Percentiles rank a stretch among this genome's conserved stretches.
These are phyloP conservation scores for Aselliscus stoliczkanus DNA, from an alignment of 2,797 vertebrate species.

Conservation along the genomic window DNA sequence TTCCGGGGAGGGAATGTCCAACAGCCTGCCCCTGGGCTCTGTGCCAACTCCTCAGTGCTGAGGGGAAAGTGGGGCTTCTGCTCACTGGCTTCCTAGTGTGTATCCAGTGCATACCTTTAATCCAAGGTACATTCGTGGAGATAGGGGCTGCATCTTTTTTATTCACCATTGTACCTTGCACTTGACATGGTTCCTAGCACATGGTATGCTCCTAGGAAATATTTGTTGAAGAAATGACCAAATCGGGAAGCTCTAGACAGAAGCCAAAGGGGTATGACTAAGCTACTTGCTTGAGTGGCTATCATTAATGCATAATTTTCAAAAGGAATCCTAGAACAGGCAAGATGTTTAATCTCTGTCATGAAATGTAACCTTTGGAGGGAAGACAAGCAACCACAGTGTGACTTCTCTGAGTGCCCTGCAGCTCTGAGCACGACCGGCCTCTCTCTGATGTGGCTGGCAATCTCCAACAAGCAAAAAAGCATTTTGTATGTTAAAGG, in stretches of 20 bases:
- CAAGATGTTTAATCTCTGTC: conserved; percentile 58
- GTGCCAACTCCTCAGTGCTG: background rate
- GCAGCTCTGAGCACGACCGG: accelerated
- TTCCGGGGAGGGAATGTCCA: background rate
- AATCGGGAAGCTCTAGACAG: background rate
- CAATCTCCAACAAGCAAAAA: conserved; percentile 4
- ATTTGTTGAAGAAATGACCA: background rate
- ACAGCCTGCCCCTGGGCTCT: background rate
- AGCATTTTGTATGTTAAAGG: conserved; percentile 45
- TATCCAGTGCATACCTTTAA: background rate
- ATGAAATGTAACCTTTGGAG: conserved; percentile 59
- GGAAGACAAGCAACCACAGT: conserved; percentile 42
- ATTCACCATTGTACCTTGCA: background rate
- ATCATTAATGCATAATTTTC: conserved; percentile 45
- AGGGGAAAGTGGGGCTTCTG: background rate
- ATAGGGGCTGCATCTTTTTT: background rate
- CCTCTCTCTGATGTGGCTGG: background rate
- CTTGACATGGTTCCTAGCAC: background rate
- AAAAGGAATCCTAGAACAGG: conserved; percentile 44
- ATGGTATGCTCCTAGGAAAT: background rate
- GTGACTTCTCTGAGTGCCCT: background rate
- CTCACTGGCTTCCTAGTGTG: background rate
- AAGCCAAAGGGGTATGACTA: conserved; percentile 8
- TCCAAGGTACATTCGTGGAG: background rate
- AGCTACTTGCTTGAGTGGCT: conserved; percentile 25